Conservation (phyloP, 1,140 invertebrate genomes). For the Protaetia brevitarsis region DNA sequence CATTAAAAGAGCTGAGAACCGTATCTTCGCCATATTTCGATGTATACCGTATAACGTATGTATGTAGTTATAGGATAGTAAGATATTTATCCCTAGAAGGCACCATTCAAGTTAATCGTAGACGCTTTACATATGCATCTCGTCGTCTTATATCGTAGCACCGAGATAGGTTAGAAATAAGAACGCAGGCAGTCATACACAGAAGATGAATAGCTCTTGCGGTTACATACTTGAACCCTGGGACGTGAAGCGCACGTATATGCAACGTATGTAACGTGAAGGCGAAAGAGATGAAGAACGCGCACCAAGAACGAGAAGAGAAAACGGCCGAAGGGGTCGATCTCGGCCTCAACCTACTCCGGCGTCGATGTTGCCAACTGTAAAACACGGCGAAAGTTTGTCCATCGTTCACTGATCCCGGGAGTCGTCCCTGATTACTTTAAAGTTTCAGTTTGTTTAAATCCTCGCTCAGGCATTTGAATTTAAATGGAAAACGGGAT, state of each 20-base stretch:
- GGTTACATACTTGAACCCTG: neutral
- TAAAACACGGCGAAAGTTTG: neutral
- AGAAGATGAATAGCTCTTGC: neutral
- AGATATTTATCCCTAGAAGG: neutral
- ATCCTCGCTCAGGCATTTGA: neutral
- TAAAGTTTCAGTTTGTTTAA: conserved; percentile 17
- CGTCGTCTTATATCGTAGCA: neutral
- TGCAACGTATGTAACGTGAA: neutral
- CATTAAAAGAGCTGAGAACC: neutral
- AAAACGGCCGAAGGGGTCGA: neutral
- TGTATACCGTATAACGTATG: neutral
- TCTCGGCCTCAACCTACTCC: neutral
- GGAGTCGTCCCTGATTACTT: conserved; percentile 8
- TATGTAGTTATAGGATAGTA: neutral
- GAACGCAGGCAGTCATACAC: neutral
- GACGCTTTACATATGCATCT: neutral
- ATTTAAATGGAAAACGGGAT: neutral
- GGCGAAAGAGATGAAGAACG: neutral
- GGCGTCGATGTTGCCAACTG: neutral
- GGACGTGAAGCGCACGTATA: neutral
- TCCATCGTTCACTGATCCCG: conserved; percentile 4
- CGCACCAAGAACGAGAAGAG: neutral
- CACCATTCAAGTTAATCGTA: neutral
- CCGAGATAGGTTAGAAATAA: neutral
- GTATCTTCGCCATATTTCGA: neutral